Evolutionary conservation across 2,113 vertebrate species (phyloP).

Genomic region (Centrocercus urophasianus): DNA sequence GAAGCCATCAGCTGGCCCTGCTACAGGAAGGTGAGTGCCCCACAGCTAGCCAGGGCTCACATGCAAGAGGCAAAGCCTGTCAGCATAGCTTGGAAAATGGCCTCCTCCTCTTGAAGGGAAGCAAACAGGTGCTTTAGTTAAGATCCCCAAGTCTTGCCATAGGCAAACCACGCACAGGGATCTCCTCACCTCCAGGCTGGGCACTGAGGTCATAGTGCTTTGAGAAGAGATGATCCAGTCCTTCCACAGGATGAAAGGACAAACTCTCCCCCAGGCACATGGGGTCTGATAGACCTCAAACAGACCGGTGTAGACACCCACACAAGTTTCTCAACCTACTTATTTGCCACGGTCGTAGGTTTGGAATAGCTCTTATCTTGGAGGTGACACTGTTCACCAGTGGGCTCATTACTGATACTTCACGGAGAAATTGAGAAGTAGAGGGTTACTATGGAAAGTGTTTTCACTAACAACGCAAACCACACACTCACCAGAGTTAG

Average conservation of each 20-base stretch:
- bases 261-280: background rate
- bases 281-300: background rate
- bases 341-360: background rate
- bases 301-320: background rate
- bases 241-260: background rate
- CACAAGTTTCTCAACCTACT: background rate
- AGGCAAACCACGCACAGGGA: background rate
- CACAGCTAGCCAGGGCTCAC: background rate
- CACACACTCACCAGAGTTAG: background rate
- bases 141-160: background rate
- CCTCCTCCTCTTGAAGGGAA: background rate
- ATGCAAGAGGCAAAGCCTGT: background rate
- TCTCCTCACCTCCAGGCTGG: fast-evolving
- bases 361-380: background rate
- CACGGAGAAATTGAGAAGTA: slow-evolving; percentile 10
- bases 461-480: slow-evolving; percentile 48
- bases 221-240: background rate
- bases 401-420: background rate
- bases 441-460: slow-evolving; percentile 35
- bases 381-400: background rate
- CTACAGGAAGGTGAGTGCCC: background rate
- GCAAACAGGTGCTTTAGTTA: background rate
- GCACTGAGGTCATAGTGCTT: background rate
- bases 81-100: background rate
- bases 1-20: fast-evolving